These are phyloP conservation scores for Copidosoma floridanum DNA, from an alignment of 1,140 invertebrate species.

Conservation along the genomic window DNA sequence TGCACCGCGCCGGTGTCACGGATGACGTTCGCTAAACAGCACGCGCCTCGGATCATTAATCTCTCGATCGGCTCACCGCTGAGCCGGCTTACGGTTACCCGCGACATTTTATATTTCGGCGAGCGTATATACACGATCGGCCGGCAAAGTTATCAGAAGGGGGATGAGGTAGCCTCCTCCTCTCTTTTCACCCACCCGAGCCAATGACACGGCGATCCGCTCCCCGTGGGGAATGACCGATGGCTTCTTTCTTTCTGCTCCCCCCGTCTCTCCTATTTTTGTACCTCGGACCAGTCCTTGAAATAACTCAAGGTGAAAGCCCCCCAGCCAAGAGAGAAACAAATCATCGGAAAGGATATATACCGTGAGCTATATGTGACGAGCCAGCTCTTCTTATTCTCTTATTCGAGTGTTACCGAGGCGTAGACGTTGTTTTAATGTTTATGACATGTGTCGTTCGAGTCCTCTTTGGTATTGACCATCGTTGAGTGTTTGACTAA, in stretches of 20 bases:
- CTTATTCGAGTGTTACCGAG: too few relatives aligned
- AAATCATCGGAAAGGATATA: too few relatives aligned
- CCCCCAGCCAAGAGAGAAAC: too few relatives aligned
- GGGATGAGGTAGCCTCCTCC: background rate
- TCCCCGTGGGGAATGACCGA: slow-evolving; percentile 26
- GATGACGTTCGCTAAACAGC: too few relatives aligned
- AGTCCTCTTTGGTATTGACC: too few relatives aligned
- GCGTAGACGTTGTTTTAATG: too few relatives aligned
- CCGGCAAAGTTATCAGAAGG: slow-evolving; percentile 20
- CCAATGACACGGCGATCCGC: slow-evolving; percentile 33
- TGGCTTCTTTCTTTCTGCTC: slow-evolving; percentile 15
- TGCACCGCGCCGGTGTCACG: too few relatives aligned
- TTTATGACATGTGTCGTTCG: too few relatives aligned
- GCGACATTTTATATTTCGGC: slow-evolving; percentile 28
- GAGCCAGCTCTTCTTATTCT: too few relatives aligned
- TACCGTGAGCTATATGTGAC: too few relatives aligned
- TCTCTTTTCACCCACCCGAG: slow-evolving; percentile 3
- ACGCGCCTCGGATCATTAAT: slow-evolving; percentile 22
- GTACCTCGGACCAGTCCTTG: background rate
- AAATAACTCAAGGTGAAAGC: background rate
- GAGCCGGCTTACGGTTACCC: slow-evolving; percentile 13
- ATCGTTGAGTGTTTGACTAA: too few relatives aligned
- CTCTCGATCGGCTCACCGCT: slow-evolving; percentile 23
- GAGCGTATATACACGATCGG: background rate
- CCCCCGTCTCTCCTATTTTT: background rate